Percentiles rank a stretch among this genome's conserved stretches.
Evolutionary conservation across 1,140 invertebrate species (phyloP).

Genomic region (Platyscapa corneri): DNA sequence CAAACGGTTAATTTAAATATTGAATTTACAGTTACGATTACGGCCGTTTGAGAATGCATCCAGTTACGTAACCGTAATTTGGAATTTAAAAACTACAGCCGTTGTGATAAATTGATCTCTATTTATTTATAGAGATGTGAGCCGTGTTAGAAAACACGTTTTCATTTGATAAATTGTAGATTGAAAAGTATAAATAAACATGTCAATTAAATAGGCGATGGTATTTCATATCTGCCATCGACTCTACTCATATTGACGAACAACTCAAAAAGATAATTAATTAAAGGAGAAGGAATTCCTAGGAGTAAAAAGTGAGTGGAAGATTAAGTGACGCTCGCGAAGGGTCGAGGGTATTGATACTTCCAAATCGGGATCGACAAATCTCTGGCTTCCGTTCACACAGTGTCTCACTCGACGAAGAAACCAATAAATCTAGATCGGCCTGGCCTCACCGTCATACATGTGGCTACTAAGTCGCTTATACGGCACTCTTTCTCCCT

Average conservation of each 20-base stretch:
- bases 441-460: conserved; percentile 59
- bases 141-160: too few relatives aligned
- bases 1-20: too few relatives aligned
- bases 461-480: conserved; percentile 73
- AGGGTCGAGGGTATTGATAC: conserved; percentile 29
- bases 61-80: too few relatives aligned
- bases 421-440: conserved; percentile 73
- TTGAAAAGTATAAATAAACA: background rate
- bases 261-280: background rate
- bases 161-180: too few relatives aligned
- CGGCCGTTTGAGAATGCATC: too few relatives aligned
- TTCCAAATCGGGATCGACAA: conserved; percentile 57
- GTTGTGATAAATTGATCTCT: too few relatives aligned
- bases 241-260: too few relatives aligned
- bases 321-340: background rate
- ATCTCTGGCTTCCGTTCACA: conserved; percentile 71
- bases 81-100: too few relatives aligned
- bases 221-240: background rate
- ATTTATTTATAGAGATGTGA: too few relatives aligned
- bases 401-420: conserved; percentile 56
- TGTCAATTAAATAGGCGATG: background rate
- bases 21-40: too few relatives aligned
- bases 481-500: conserved; percentile 49
- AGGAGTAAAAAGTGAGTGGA: background rate
- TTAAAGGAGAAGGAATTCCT: background rate